Base-by-base conservation (phyloP, 2,113 vertebrate species). In the Anolis carolinensis region DNA sequence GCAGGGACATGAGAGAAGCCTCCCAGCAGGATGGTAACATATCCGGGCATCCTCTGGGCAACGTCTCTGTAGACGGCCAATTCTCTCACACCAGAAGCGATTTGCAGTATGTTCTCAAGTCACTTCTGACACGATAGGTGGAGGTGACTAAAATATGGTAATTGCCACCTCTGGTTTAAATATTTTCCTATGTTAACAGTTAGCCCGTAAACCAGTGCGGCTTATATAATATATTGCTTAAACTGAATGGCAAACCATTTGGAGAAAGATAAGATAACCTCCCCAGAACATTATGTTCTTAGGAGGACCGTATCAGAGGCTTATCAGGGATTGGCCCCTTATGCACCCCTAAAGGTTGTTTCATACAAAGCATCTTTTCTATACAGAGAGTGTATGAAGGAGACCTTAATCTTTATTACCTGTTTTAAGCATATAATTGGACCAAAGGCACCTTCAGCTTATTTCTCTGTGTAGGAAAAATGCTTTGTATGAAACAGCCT, bases 351-450 rank as follows among this genome's bases (percentile, higher is more conserved):
- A 5, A 44, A 70, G 62, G 7, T 30, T 70, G 9, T 27, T 82
- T 44, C 39, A 63, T 7, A 39, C 5, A 75, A 76, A 32, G 18
- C 9, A 32, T 32, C 30, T 65, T 75, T 75, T 13, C 20, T 25
- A 44, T 3, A n/a, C 30, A 14, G 34, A 63, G 34, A n/a, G 18
- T 11, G 25, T 39, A 13, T n/a, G 68, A 39, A 71, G n/a, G 2
- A 71, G 67, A 71, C 32, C 32, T 82, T 73, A 62, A 34, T 55
- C 21, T 23, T 27, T 10, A 59, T 59, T 59, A 59, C 76, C 55
- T 32, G 13, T 23, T 55, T 78, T 78, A 34, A 82, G 48, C 50
- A 34, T 82, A 70, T 84, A 50, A 67, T 85, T 78, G 63, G 25
- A 4, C 5, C 32, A 70, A 85, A 21, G 63, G 23, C 32, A 30